A percentile compares a stretch with the other conserved stretches of the same genome.
Conservation (phyloP, 2,888 invertebrate genomes). For the Ischnura elegans region DNA sequence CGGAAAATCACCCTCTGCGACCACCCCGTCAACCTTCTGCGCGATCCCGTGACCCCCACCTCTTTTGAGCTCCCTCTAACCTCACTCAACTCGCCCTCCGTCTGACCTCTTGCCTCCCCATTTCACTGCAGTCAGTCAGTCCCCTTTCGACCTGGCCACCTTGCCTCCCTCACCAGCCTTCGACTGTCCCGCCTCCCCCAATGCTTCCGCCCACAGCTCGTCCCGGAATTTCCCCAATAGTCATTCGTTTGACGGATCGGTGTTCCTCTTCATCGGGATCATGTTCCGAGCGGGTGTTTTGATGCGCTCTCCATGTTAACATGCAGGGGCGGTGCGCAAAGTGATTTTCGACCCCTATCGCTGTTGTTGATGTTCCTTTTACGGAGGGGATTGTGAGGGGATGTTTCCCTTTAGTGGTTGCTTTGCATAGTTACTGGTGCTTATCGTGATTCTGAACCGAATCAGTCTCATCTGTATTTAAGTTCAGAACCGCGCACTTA, state of each 20-base stretch:
- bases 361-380: background rate
- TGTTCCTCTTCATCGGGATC: background rate
- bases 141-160: background rate
- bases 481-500: too few species aligned
- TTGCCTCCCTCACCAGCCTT: background rate
- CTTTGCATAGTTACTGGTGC: too few species aligned
- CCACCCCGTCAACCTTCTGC: background rate
- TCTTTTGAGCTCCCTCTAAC: background rate
- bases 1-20: background rate
- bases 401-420: too few species aligned
- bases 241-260: constrained; percentile 31
- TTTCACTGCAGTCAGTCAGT: background rate
- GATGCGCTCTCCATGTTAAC: background rate
- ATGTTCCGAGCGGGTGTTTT: background rate
- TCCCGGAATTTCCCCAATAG: background rate
- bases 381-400: too few species aligned
- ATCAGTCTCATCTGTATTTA: too few species aligned
- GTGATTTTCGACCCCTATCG: background rate
- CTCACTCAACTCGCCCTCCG: background rate
- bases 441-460: too few species aligned
- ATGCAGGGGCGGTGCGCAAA: background rate
- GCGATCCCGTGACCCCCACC: background rate
- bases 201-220: background rate
- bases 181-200: background rate
- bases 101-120: background rate